A percentile compares a stretch with the other conserved stretches of the same genome.
These are phyloP conservation scores for Chromobotia macracanthus DNA, from an alignment of 2,797 vertebrate genomes.

Conservation along the genomic window DNA sequence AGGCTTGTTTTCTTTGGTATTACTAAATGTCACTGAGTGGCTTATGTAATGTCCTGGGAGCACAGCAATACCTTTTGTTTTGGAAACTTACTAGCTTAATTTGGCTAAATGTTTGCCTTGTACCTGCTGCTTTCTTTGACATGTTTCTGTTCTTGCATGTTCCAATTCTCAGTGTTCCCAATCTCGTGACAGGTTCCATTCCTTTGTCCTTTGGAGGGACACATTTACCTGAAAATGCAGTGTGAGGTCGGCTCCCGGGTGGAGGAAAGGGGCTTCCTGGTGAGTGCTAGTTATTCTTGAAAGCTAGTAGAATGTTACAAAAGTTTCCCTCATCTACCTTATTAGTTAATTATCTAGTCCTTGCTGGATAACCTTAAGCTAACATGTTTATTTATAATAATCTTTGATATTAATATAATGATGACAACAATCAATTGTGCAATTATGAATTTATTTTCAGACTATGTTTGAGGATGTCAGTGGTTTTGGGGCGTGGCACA, in stretches of 20 bases:
- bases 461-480: conserved; percentile 99
- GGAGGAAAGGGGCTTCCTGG: conserved; percentile 92
- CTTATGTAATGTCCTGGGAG: not conserved
- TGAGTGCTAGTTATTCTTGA: conserved; percentile 69
- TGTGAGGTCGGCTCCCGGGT: conserved; percentile 89
- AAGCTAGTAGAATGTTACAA: not conserved
- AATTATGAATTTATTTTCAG: conserved; percentile 64
- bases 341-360: no score
- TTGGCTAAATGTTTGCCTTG: not conserved
- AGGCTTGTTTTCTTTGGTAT: not conserved
- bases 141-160: not conserved
- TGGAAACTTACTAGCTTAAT: not conserved
- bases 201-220: conserved; percentile 92
- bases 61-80: not conserved
- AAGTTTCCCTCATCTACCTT: no score
- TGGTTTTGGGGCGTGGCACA: conserved; percentile 95
- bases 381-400: no score
- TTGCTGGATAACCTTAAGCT: no score
- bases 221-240: conserved; percentile 89
- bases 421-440: no score
- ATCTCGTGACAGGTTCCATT: conserved; percentile 85
- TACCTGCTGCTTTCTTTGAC: not conserved
- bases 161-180: not conserved
- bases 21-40: conserved; percentile 18
- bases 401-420: no score